These are phyloP conservation scores for Arrhopalites spinosus DNA, from an alignment of 2,888 invertebrate species.

Conservation along the genomic window DNA sequence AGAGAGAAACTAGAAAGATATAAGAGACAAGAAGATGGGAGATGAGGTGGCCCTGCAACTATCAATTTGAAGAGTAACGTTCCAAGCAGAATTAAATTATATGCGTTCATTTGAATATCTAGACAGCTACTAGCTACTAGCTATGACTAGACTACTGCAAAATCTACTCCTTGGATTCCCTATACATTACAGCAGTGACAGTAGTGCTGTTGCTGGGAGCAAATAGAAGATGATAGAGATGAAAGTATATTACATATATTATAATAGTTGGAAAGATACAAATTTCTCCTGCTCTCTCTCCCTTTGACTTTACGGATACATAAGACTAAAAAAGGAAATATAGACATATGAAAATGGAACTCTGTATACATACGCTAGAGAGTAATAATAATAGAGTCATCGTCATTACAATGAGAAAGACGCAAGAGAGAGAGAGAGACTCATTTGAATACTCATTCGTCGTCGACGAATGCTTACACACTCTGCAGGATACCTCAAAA, in stretches of 20 bases:
- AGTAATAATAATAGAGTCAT: constrained; percentile 17
- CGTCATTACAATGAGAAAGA: constrained; percentile 17
- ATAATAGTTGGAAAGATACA: too few relatives aligned
- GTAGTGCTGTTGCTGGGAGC: too few relatives aligned
- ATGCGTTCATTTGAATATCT: constrained; percentile 29
- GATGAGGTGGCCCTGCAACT: constrained; percentile 16
- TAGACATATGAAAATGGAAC: constrained; percentile 7
- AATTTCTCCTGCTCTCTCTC: neutral
- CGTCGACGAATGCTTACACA: constrained; percentile 2
- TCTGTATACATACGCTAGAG: neutral
- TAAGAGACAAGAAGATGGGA: too few relatives aligned
- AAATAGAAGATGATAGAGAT: too few relatives aligned
- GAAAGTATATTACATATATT: too few relatives aligned
- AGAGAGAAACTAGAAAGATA: too few relatives aligned
- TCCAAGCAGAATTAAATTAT: constrained; percentile 32
- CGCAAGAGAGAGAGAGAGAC: neutral
- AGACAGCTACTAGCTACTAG: too few relatives aligned
- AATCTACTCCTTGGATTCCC: too few relatives aligned
- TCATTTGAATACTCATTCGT: constrained; percentile 14
- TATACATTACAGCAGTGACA: too few relatives aligned
- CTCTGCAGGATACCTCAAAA: constrained; percentile 35
- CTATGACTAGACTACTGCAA: neutral
- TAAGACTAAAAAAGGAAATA: neutral
- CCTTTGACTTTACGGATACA: neutral
- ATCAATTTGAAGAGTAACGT: constrained; percentile 27